Evolutionary conservation across 2,888 invertebrate genomes (phyloP).

Genomic region (Hipparchia sbordonii): DNA sequence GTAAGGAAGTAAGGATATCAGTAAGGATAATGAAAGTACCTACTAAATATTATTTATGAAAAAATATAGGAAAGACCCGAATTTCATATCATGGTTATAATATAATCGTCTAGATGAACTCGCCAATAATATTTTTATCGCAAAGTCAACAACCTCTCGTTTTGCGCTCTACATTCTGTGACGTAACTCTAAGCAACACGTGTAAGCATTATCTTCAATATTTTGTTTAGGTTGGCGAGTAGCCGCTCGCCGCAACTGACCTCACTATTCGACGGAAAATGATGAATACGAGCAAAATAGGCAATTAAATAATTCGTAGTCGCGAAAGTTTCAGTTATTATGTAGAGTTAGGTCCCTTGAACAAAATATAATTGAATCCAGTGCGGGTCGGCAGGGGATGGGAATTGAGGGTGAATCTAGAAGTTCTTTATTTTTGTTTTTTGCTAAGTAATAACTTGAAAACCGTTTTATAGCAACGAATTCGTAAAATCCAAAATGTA

Average conservation of each 20-base stretch:
- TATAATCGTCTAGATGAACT: constrained; percentile 22
- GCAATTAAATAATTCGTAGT: no score
- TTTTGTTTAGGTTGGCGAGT: constrained; percentile 21
- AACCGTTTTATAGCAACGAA: no score
- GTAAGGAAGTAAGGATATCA: no score
- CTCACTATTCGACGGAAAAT: constrained; percentile 18
- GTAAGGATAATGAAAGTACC: not conserved
- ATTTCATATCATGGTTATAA: constrained; percentile 2
- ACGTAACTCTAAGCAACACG: constrained; percentile 46
- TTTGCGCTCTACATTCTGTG: constrained; percentile 57
- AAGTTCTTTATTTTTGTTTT: no score
- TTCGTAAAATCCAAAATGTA: no score
- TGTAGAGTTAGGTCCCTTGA: no score
- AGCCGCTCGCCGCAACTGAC: constrained; percentile 21
- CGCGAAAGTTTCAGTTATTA: no score
- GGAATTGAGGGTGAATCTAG: no score
- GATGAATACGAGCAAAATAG: not conserved
- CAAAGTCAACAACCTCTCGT: constrained; percentile 63
- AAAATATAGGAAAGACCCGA: constrained; percentile 1
- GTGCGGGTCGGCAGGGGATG: no score
- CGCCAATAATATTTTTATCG: constrained; percentile 50
- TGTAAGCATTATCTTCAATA: constrained; percentile 40
- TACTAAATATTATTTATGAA: not conserved
- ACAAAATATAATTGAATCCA: no score
- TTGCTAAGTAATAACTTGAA: no score